Evolutionary conservation across 2,113 vertebrate species (phyloP).

Genomic region (Psilopogon haemacephalus): DNA sequence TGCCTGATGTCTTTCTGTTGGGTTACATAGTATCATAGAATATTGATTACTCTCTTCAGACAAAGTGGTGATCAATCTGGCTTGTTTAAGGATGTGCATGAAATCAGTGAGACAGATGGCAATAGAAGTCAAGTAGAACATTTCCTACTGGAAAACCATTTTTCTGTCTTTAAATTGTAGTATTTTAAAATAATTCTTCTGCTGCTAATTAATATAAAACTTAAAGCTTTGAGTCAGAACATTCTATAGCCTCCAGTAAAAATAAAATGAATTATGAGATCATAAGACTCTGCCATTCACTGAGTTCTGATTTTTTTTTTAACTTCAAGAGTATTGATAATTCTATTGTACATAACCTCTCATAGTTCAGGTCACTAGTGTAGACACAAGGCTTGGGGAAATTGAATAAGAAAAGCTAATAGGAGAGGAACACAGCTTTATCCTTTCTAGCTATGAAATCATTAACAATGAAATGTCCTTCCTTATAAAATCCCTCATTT

Average conservation of each 20-base stretch:
- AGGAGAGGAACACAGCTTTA: slow-evolving; percentile 77
- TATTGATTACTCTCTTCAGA: not conserved
- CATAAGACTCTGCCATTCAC: slow-evolving; percentile 65
- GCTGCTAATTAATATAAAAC: not conserved
- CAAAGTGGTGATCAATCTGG: not conserved
- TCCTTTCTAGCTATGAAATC: slow-evolving; percentile 82
- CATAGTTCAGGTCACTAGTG: slow-evolving; percentile 86
- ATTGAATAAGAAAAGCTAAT: slow-evolving; percentile 85
- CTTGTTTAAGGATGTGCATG: not conserved
- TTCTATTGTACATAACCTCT: slow-evolving; percentile 86
- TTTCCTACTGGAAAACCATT: not conserved
- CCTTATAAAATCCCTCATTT: slow-evolving; percentile 82
- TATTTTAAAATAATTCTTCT: not conserved
- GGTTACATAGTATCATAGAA: not conserved
- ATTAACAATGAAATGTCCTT: slow-evolving; percentile 84
- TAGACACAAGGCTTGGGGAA: slow-evolving; percentile 77
- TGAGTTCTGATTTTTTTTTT: slow-evolving; percentile 81
- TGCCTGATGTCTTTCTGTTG: not conserved
- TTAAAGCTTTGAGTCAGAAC: not conserved
- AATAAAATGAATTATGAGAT: slow-evolving; percentile 25
- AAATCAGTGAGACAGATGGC: not conserved
- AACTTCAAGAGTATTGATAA: slow-evolving; percentile 82
- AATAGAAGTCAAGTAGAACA: not conserved
- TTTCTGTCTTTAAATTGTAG: not conserved
- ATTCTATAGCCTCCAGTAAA: slow-evolving; percentile 20